phyloP scores from a whole-genome alignment of 2,797 vertebrate genomes.

The Hephaestus fuliginosus region DNA sequence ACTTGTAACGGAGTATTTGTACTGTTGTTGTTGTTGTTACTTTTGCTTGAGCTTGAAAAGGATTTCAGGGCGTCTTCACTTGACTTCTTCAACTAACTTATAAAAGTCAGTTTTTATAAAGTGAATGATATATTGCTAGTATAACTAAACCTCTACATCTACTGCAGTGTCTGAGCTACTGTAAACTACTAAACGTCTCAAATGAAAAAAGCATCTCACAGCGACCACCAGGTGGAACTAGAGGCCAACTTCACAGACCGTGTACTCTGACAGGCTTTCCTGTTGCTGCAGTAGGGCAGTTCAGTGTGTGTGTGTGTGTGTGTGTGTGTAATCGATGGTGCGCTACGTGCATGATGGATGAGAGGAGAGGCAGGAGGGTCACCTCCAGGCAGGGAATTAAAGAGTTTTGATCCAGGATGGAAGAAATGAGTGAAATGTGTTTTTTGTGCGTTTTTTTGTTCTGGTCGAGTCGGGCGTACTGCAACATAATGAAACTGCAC shows the following conservation, averaged over 20 bases:
- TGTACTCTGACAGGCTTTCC: slow-evolving; percentile 79
- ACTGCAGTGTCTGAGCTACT: background rate
- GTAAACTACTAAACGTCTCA: background rate
- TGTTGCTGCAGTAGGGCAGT: slow-evolving; percentile 86
- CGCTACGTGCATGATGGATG: slow-evolving; percentile 33
- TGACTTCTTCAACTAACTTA: background rate
- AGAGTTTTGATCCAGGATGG: slow-evolving; percentile 10
- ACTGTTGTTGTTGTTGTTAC: background rate
- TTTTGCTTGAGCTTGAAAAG: background rate
- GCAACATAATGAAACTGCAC: background rate
- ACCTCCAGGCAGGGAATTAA: slow-evolving; percentile 31
- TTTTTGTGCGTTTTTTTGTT: background rate
- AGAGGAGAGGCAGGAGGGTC: slow-evolving; percentile 20
- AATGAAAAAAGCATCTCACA: background rate
- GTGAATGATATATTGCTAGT: background rate
- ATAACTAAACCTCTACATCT: background rate
- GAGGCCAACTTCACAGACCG: slow-evolving; percentile 62
- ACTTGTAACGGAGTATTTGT: background rate
- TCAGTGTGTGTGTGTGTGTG: slow-evolving; percentile 10
- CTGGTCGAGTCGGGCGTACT: background rate
- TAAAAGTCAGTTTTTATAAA: background rate
- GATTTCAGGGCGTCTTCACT: background rate
- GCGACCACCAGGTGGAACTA: slow-evolving; percentile 68
- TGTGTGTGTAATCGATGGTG: slow-evolving; percentile 37
- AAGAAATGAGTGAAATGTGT: background rate